Base-by-base conservation (phyloP, 2,888 invertebrate species). In the Temnothorax ravouxi region DNA sequence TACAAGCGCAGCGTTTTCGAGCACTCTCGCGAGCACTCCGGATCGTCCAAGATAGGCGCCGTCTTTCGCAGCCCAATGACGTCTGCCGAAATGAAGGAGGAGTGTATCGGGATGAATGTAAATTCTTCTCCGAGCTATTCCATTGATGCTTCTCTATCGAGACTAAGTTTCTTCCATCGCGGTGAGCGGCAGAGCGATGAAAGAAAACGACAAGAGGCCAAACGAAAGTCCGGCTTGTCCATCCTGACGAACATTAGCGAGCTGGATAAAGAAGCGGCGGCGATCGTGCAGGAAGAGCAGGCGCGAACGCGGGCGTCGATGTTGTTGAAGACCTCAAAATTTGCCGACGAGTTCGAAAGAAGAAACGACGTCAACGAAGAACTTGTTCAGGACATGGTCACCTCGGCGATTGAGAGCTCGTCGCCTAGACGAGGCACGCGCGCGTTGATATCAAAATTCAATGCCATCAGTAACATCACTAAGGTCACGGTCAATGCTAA, bases 231-330 rank as follows among this genome's bases (percentile, higher is more conserved):
- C 0, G 96, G 96, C 90, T 91, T 97, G 93, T 96, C 96, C 91
- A 95, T 96, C 86, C 94, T 97, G 71, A 97, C 97, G 0, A 97
- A 97, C 93, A 97, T 97, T 88, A 97, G 97, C 92, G 97, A 97
- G 93, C 94, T 98, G 86, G 98, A 98, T 93, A 96, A 97, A 89
- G 97, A 98, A 94, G 97, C 97, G 0, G 96, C 97, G 0, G 97
- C 97, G 94, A 97, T 98, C 88, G 96, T 97, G 64, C 96, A 96
- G 93, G 96, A 95, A 75, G 95, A 96, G 84, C 95, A 95, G 84
- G 95, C 94, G 0, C 92, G 93, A 11, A 89, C 91, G 0, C 90
- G 93, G 6, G 93, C 93, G 0, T 92, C 93, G 15, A 91, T 93
- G 89, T 47, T 94, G 21, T 72, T 93, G 2, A 92, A 92, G 41